phyloP scores from a whole-genome alignment of 2,113 vertebrate genomes.

The Thomomys bottae region DNA sequence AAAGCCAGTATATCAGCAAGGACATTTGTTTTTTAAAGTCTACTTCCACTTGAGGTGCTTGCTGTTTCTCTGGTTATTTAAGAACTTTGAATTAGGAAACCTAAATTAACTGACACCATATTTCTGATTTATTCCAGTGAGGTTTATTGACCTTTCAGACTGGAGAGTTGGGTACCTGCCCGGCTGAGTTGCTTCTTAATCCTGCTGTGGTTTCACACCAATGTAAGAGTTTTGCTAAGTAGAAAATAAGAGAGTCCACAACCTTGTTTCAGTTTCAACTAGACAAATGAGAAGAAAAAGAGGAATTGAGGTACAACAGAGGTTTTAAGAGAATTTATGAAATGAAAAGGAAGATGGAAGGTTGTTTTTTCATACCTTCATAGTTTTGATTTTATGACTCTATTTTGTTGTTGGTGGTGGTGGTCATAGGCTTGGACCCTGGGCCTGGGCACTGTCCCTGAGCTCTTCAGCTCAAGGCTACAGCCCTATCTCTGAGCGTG shows the following conservation, averaged over 20 bases:
- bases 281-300: slow-evolving; percentile 17
- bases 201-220: slow-evolving; percentile 73
- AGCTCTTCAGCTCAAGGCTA: too few species aligned
- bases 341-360: background rate
- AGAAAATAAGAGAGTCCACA: slow-evolving; percentile 56
- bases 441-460: too few species aligned
- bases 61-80: slow-evolving; percentile 60
- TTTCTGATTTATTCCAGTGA: slow-evolving; percentile 69
- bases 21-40: background rate
- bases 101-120: slow-evolving; percentile 52
- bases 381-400: background rate
- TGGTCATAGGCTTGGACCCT: too few species aligned
- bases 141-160: slow-evolving; percentile 71
- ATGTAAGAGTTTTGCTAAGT: slow-evolving; percentile 55
- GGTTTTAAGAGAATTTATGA: slow-evolving; percentile 21
- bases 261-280: slow-evolving; percentile 41
- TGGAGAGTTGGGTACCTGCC: slow-evolving; percentile 52
- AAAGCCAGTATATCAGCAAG: background rate
- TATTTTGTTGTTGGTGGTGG: too few species aligned
- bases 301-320: background rate
- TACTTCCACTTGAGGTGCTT: slow-evolving; percentile 42
- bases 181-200: slow-evolving; percentile 61
- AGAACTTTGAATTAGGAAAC: slow-evolving; percentile 61
- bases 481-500: too few species aligned
- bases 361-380: background rate